Evolutionary conservation across 2,113 vertebrate genomes (phyloP), one percentile per base, ranked within the genome.

Genomic region (Ascaphus truei): DNA sequence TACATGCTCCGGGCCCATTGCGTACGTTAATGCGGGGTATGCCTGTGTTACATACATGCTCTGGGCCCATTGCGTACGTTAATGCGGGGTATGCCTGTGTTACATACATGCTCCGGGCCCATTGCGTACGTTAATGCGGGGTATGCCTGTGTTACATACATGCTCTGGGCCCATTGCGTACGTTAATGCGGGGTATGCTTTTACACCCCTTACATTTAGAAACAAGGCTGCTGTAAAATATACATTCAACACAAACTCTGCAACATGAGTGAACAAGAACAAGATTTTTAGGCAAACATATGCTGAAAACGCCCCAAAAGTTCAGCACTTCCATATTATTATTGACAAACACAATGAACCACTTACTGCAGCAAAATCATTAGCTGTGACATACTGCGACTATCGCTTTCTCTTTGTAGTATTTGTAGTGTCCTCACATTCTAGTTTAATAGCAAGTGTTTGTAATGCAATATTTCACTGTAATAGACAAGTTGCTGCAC

Each of bases 321-420:
- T 71, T 71, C 67, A 61, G 45, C 67, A 61, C 67, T 71, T 61
- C 51, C 47, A 80, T 89, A 86, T 86, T 83, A 76, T 84, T 79
- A 75, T 73, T 68, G 75, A 73, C 75, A 80, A 80, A 81, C 79
- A 83, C 67, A 75, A 75, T 83, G 85, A 76, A 73, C 78, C 83
- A 75, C 59, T 76, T 60, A 62, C 77, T 81, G 76, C 76, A 77
- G 45, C 78, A 78, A 71, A 77, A 60, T 76, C 74, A 81, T 77
- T 82, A 77, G 71, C 60, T 86, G 79, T 86, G 78, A 83, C 84
- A 82, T 84, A 85, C 75, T 81, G 68, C 69, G 76, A 69, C 61
- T 73, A 74, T 74, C 60, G 76, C 81, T 74, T 50, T 73, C 75
- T 84, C 83, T 5, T 0, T 58, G 51, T 77, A 76, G 63, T 55